A percentile compares a stretch with the other conserved stretches of the same genome.
Conservation (phyloP, 2,113 vertebrate species). For the Pandion haliaetus region DNA sequence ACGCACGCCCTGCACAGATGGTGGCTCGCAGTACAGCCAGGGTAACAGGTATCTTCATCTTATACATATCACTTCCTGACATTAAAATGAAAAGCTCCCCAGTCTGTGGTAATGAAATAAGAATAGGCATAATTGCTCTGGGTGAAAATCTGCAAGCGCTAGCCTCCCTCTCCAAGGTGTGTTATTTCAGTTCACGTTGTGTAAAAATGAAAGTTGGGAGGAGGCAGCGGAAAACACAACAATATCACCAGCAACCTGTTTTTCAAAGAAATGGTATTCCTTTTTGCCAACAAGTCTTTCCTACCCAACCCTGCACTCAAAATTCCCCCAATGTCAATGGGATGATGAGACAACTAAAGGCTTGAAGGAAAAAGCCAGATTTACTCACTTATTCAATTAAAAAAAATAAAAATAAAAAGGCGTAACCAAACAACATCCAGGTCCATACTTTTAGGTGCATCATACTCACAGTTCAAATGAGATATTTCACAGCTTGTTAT, state of each 20-base stretch:
- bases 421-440: background rate
- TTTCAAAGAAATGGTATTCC: background rate
- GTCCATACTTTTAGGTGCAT: background rate
- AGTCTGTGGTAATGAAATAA: background rate
- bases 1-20: background rate
- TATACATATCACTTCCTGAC: accelerated
- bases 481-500: background rate
- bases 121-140: background rate
- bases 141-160: too few species aligned
- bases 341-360: background rate
- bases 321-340: background rate
- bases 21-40: background rate
- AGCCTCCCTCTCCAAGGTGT: background rate
- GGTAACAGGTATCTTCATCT: background rate
- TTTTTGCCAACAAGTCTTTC: background rate
- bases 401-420: background rate
- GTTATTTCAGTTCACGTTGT: background rate
- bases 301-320: too few species aligned
- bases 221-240: background rate
- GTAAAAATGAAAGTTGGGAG: background rate
- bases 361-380: background rate
- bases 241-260: background rate
- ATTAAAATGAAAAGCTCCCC: background rate
- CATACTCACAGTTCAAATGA: background rate
- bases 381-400: background rate